phyloP scores from a whole-genome alignment of 2,888 invertebrate genomes.

The Melanotus villosus region DNA sequence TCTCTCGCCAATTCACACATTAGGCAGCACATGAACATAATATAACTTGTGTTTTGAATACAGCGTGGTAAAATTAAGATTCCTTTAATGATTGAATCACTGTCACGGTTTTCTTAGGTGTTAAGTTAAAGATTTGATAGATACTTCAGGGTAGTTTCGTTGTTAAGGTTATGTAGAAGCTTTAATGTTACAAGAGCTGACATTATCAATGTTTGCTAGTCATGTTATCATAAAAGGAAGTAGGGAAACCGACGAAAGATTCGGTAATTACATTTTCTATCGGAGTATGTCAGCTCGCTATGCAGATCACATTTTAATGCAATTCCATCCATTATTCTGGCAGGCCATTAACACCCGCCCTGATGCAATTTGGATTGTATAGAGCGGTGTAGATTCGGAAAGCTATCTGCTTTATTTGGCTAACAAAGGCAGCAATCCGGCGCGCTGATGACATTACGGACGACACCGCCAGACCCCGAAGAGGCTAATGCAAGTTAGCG shows the following conservation, averaged over 20 bases:
- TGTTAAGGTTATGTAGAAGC: too few relatives aligned
- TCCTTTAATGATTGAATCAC: too few relatives aligned
- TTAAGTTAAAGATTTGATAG: too few relatives aligned
- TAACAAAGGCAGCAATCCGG: slow-evolving; percentile 63
- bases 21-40: too few relatives aligned
- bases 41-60: too few relatives aligned
- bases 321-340: slow-evolving; percentile 71
- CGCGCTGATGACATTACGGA: slow-evolving; percentile 64
- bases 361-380: slow-evolving; percentile 69
- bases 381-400: slow-evolving; percentile 65
- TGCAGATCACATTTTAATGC: slow-evolving; percentile 72
- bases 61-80: too few relatives aligned
- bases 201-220: slow-evolving; percentile 37
- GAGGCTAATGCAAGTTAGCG: slow-evolving; percentile 55
- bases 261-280: slow-evolving; percentile 49
- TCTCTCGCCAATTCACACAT: too few relatives aligned
- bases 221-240: slow-evolving; percentile 44
- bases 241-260: slow-evolving; percentile 43
- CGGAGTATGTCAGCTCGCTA: slow-evolving; percentile 59
- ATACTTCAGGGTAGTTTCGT: too few relatives aligned
- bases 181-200: too few relatives aligned
- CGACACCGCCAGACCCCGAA: slow-evolving; percentile 52
- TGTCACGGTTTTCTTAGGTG: too few relatives aligned
- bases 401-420: slow-evolving; percentile 66
- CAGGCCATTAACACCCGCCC: slow-evolving; percentile 69